Evolutionary conservation across 2,888 invertebrate genomes (phyloP).

Genomic region (Parthenolecanium corni): DNA sequence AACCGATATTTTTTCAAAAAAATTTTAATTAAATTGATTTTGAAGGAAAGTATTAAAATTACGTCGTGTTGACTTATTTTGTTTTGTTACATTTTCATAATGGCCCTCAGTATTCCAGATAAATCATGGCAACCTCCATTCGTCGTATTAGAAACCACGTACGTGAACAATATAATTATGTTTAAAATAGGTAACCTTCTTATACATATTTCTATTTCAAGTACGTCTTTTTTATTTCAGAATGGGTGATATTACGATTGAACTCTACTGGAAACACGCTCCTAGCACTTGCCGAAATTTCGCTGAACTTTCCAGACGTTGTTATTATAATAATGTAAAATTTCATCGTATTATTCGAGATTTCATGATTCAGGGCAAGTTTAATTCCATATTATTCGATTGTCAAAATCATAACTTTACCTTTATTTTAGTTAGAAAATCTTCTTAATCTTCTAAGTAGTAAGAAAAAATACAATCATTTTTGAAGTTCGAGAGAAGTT

Average conservation of each 20-base stretch:
- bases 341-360: conserved; percentile 92
- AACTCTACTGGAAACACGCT: conserved; percentile 97
- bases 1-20: no score
- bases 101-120: conserved; percentile 57
- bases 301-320: conserved; percentile 81
- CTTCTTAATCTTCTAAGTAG: no score
- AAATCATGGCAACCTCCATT: conserved; percentile 81
- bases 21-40: no score
- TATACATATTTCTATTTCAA: not conserved
- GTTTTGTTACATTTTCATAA: not conserved
- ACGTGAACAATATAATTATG: conserved; percentile 40
- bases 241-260: conserved; percentile 84
- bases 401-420: no score
- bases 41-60: no score
- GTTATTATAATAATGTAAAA: conserved; percentile 90
- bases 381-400: not conserved
- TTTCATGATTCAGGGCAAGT: conserved; percentile 73
- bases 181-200: conserved; percentile 6
- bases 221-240: conserved; percentile 43
- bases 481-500: no score
- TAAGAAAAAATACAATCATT: no score
- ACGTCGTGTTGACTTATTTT: no score
- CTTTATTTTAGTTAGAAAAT: no score
- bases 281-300: conserved; percentile 96
- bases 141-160: conserved; percentile 74